Evolutionary conservation across 2,113 vertebrate genomes (phyloP).

Genomic region (Alaudala cheleensis): DNA sequence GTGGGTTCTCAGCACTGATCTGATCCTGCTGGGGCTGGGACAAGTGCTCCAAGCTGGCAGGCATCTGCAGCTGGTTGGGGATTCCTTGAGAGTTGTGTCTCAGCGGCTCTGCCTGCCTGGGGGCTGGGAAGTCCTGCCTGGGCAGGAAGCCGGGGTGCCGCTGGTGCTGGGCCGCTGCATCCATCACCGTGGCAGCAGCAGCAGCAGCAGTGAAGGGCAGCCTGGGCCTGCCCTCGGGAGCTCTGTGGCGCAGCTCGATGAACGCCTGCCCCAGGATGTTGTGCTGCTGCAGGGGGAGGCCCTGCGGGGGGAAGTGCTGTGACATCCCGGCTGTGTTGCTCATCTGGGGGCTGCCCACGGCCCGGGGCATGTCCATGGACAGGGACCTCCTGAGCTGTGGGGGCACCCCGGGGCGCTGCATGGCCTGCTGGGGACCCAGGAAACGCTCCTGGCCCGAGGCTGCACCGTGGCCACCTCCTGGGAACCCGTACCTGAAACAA

Average conservation of each 20-base stretch:
- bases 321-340: slow-evolving; percentile 70
- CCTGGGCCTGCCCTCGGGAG: slow-evolving; percentile 83
- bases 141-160: slow-evolving; percentile 73
- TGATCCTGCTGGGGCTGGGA: slow-evolving; percentile 75
- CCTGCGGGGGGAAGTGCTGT: slow-evolving; percentile 82
- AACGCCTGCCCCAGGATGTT: slow-evolving; percentile 91
- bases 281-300: slow-evolving; percentile 86
- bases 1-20: slow-evolving; percentile 65
- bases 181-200: slow-evolving; percentile 59
- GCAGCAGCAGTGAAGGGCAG: slow-evolving; percentile 74
- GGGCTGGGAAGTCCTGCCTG: slow-evolving; percentile 75
- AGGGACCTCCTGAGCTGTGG: slow-evolving; percentile 83
- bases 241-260: slow-evolving; percentile 89
- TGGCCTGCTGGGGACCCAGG: slow-evolving; percentile 75
- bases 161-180: slow-evolving; percentile 72
- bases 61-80: slow-evolving; percentile 70
- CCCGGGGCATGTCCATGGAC: slow-evolving; percentile 76
- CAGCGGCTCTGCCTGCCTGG: slow-evolving; percentile 67
- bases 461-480: slow-evolving; percentile 74
- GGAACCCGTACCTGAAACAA: slow-evolving; percentile 80
- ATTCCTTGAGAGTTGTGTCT: slow-evolving; percentile 69
- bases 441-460: slow-evolving; percentile 83
- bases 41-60: slow-evolving; percentile 79
- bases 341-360: slow-evolving; percentile 64
- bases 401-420: slow-evolving; percentile 75